A percentile compares a stretch with the other conserved stretches of the same genome.
phyloP scores from a whole-genome alignment of 2,113 vertebrate genomes.

The Oostethus manadensis region DNA sequence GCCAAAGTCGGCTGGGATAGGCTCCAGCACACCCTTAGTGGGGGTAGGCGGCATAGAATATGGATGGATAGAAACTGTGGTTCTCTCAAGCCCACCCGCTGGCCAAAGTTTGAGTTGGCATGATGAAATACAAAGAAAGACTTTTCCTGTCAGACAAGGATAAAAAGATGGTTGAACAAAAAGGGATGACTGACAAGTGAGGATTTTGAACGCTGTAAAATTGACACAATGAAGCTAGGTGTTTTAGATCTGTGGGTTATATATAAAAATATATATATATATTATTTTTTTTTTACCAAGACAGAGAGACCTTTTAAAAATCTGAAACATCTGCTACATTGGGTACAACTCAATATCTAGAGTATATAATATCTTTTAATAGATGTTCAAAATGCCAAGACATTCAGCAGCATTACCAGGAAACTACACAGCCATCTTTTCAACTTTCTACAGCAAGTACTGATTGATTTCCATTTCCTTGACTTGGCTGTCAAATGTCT shows the following conservation, averaged over 20 bases:
- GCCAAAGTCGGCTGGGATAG: no score
- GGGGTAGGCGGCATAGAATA: no score
- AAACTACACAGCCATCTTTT: no score
- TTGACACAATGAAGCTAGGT: slow-evolving; percentile 7
- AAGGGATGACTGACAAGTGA: slow-evolving; percentile 5
- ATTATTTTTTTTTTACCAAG: background rate
- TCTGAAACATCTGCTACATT: background rate
- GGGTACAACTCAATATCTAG: background rate
- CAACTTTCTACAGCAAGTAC: no score
- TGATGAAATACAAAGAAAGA: slow-evolving; percentile 19
- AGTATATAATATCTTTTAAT: background rate
- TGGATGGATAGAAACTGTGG: no score
- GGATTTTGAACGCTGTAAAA: slow-evolving; percentile 14
- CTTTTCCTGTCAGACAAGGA: slow-evolving; percentile 5
- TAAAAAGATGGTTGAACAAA: background rate
- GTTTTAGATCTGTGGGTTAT: background rate
- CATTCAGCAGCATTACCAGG: no score
- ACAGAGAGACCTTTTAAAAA: background rate
- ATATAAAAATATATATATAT: no score
- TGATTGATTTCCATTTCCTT: background rate
- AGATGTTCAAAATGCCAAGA: background rate
- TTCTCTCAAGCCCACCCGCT: slow-evolving; percentile 6
- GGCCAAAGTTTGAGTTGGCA: slow-evolving; percentile 15
- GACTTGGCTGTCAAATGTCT: background rate
- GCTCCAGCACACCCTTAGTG: no score